Evolutionary conservation across 2,797 vertebrate genomes (phyloP), one percentile per base, ranked within the genome.

Genomic region (Tokudaia tokunoshimensis): DNA sequence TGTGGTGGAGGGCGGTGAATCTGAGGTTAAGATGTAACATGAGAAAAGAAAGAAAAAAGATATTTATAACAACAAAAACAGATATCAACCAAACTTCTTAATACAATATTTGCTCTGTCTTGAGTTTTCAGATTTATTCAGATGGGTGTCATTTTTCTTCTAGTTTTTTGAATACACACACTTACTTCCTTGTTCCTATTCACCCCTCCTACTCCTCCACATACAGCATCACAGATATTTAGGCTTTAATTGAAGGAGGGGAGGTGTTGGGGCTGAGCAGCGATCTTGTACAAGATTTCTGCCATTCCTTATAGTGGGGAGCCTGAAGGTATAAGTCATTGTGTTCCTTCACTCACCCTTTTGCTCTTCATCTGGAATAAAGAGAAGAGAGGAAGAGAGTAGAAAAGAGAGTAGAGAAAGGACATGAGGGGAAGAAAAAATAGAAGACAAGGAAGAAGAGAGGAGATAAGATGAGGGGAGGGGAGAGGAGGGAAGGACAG

Each of bases 231-330:
- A 14, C 61, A 92, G 86, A 72, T 94, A 83, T 85, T 81, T 97
- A 91, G 31, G 97, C 83, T 97, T 41, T 41, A 41, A 41, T 41
- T 97, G 86, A 95, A 94, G 94, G 57, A 94, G 92, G 95, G 2
- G 26, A 31, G 57, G 12, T 13, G 9, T 19, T 3, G 89, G 85
- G 76, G 90, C 95, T 83, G 67, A 79, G 92, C 70, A 95, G 3
- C 96, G 95, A 96, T 95, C 96, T 96, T 87, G 47, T 70, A 94
- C 92, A 84, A 95, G 97, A 97, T 94, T 94, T 92, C 37, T 97
- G 52, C 44, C 4, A 34, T 41, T 24, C 31, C 92, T 78, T 96
- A 74, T 97, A 95, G 82, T 97, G 83, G 86, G 91, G 87, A 95
- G 98, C 97, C 94, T 92, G 15, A 93, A 79, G 89, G 91, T 97